phyloP scores from a whole-genome alignment of 2,888 invertebrate species.

The Sialis fuliginosa region DNA sequence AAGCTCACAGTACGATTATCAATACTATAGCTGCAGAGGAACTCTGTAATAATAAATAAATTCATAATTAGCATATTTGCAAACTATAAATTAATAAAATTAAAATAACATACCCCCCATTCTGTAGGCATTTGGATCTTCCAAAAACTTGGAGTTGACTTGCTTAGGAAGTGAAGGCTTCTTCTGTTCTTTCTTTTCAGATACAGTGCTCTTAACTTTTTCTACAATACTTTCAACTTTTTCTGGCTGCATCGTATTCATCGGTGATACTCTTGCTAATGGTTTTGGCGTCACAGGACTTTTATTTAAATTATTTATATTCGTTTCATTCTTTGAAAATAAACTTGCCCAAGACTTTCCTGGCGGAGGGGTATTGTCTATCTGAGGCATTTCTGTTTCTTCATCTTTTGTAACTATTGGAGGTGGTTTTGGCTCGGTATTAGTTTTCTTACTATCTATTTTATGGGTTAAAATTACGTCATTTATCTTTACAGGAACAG shows the following conservation, averaged over 20 bases:
- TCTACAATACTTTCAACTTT: constrained; percentile 1
- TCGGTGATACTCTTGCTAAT: constrained; percentile 42
- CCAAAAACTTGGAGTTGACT: constrained; percentile 27
- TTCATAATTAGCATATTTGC: background rate
- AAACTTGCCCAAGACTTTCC: constrained; percentile 51
- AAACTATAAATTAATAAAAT: background rate
- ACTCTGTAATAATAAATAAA: constrained; percentile 37
- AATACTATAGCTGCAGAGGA: constrained; percentile 52
- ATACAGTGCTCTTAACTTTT: background rate
- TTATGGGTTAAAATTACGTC: background rate
- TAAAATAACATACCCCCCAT: constrained; percentile 44
- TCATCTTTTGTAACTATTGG: background rate
- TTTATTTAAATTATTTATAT: constrained; percentile 6
- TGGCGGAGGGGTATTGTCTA: constrained; percentile 11
- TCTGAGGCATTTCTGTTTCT: background rate
- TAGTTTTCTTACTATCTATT: background rate
- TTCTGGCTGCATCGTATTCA: constrained; percentile 15
- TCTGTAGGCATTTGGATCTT: constrained; percentile 49
- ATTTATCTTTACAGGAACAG: background rate
- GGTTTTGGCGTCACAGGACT: constrained; percentile 22
- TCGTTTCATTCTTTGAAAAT: constrained; percentile 20
- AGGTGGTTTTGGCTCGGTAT: background rate
- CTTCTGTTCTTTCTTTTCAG: constrained; percentile 7
- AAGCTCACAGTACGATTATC: constrained; percentile 66
- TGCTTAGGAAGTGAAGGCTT: constrained; percentile 16